phyloP scores from a whole-genome alignment of 1,140 invertebrate genomes.

The Drosophila kikkawai region DNA sequence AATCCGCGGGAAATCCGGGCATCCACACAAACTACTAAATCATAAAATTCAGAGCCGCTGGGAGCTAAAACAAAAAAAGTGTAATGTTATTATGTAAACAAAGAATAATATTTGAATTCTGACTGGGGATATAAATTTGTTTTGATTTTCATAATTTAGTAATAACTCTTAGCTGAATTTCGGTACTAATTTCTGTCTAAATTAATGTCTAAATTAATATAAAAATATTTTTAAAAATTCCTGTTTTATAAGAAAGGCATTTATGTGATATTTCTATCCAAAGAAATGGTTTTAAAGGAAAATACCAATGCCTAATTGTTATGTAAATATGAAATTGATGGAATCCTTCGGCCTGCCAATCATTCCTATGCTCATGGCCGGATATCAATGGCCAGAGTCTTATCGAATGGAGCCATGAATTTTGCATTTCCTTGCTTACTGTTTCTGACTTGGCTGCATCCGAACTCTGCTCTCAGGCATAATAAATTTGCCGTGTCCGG shows the following conservation, averaged over 20 bases:
- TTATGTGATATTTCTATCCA: too few relatives aligned
- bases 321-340: background rate
- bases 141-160: background rate
- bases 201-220: background rate
- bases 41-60: conserved; percentile 26
- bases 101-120: background rate
- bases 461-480: conserved; percentile 35
- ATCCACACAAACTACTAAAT: conserved; percentile 52
- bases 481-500: conserved; percentile 54
- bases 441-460: conserved; percentile 23
- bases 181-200: background rate
- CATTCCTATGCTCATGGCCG: background rate
- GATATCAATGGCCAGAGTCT: conserved; percentile 8
- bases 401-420: conserved; percentile 13
- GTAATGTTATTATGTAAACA: background rate
- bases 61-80: conserved; percentile 4
- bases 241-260: background rate
- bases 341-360: conserved; percentile 1
- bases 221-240: background rate
- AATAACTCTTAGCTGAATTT: background rate
- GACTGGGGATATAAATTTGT: background rate
- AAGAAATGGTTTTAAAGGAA: background rate
- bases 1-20: conserved; percentile 46
- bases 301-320: background rate
- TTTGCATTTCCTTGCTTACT: conserved; percentile 28